Base-by-base conservation (phyloP, 1,140 invertebrate species). In the Physella acuta region DNA sequence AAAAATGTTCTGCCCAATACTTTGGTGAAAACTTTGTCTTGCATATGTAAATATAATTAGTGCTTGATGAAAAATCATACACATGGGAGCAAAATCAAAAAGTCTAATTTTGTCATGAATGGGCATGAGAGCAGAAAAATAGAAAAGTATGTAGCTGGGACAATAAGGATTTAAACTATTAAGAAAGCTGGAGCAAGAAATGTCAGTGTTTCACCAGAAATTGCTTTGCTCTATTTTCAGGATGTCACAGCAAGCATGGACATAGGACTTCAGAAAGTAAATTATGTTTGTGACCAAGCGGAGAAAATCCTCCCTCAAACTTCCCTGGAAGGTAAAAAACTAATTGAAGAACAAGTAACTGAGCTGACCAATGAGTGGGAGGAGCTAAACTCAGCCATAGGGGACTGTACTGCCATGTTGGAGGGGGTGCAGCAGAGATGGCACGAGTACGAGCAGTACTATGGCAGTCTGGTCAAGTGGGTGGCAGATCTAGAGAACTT, bases 351-450 rank as follows among this genome's bases (percentile, higher is more conserved):
- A 78, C 93, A 97, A 80, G 90, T 93, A 16, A 90, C 91, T 65
- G 91, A 94, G 75, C 81, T 97, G n/a, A 91, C 92, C 74, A 86
- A 89, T 44, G 92, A 94, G 75, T 95, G 93, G 92, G 92, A 95
- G 75, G 89, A 90, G n/a, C 79, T 97, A 0, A 91, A 93, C 80
- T 87, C 89, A n/a, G 88, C 92, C 44, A 91, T 91, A 58, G 90
- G 90, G 58, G 92, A 96, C 76, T 91, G 91, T 0, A 90, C 91
- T 75, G 90, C 90, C 71, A 88, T 90, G 62, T 82, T 97, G 16
- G 89, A 91, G 26, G 95, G 93, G 77, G 87, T 94, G n/a, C 86
- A 90, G 65, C 86, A 90, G 61, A 90, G 90, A 0, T 97, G 94
- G 94, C 90, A 91, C 16, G 91, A 94, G 71, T 97, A 93, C 82